These are phyloP conservation scores for Pomacea maculata DNA, from an alignment of 1,140 invertebrate genomes.

Conservation along the genomic window DNA sequence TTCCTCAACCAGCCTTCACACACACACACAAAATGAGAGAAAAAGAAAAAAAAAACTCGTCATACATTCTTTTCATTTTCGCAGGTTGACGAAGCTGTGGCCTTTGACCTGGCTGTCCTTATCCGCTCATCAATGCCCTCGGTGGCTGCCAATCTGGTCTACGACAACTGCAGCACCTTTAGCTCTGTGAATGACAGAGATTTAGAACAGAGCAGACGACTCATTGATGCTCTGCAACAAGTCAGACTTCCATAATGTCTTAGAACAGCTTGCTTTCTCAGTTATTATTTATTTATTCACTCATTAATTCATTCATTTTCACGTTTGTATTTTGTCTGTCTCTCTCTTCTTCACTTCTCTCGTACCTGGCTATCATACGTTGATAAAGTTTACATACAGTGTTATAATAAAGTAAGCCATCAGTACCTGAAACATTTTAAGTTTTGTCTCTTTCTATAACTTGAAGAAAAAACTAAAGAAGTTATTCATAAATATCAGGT, in stretches of 20 bases:
- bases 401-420: no score
- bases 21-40: background rate
- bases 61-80: slow-evolving; percentile 16
- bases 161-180: slow-evolving; percentile 31
- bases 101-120: slow-evolving; percentile 77
- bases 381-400: no score
- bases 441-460: no score
- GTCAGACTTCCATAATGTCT: slow-evolving; percentile 11
- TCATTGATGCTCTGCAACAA: slow-evolving; percentile 24
- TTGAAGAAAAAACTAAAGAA: no score
- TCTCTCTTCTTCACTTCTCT: background rate
- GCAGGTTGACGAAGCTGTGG: slow-evolving; percentile 78
- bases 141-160: slow-evolving; percentile 19
- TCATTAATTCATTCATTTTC: no score
- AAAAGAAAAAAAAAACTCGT: background rate
- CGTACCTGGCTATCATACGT: no score
- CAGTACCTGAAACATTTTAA: no score
- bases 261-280: background rate
- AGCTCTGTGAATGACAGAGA: background rate
- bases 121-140: slow-evolving; percentile 25
- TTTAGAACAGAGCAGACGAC: slow-evolving; percentile 26
- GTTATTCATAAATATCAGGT: no score
- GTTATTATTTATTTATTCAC: no score
- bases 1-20: no score
- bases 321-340: background rate